Percentiles rank a stretch among this genome's conserved stretches.
These are phyloP conservation scores for Antechinus flavipes DNA, from an alignment of 2,113 vertebrate species.

Conservation along the genomic window DNA sequence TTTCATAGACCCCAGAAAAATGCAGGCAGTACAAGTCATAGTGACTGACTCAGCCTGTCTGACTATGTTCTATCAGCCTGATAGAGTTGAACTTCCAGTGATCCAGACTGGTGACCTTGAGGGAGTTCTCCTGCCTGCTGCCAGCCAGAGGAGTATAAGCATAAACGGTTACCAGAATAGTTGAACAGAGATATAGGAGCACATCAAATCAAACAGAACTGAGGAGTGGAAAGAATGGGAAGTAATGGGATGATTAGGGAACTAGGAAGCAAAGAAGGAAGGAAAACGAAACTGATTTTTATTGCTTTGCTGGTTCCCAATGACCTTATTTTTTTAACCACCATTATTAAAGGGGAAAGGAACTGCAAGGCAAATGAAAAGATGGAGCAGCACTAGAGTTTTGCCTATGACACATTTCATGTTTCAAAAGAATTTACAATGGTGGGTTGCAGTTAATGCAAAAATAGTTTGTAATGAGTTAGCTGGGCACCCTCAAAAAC, in stretches of 20 bases:
- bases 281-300: not conserved
- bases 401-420: not conserved
- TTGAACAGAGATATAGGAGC: not conserved
- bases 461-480: no score
- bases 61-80: not conserved
- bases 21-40: not conserved
- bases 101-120: not conserved
- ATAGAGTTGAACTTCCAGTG: not conserved
- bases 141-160: not conserved
- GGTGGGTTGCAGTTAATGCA: no score
- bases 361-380: not conserved
- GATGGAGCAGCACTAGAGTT: not conserved
- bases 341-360: not conserved
- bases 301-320: not conserved
- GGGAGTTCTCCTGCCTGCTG: not conserved
- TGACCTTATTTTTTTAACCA: not conserved
- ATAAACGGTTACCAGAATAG: not conserved
- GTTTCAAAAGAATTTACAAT: not conserved
- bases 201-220: not conserved
- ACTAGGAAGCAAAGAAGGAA: not conserved
- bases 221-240: not conserved
- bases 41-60: not conserved
- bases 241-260: not conserved
- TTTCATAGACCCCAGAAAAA: slow-evolving; percentile 59
- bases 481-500: no score